Evolutionary conservation across 2,888 invertebrate genomes (phyloP), one percentile per base, ranked within the genome.

Genomic region (Epirrita christyi): DNA sequence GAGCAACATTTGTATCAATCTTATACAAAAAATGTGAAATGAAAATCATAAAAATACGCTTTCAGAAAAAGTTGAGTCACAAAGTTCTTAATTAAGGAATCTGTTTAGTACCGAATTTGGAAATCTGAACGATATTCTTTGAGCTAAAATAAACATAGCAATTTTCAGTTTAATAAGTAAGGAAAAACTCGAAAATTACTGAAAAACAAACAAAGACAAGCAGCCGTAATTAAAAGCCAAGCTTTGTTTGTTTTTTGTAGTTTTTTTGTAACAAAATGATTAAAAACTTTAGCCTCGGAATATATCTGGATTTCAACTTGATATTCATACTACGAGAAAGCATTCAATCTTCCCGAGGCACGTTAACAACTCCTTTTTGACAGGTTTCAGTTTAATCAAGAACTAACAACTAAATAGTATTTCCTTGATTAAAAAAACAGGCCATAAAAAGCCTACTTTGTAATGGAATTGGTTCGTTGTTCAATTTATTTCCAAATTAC

Each of bases 191-290:
- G 7, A 28, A 43, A 43, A 57, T 28, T 28, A 38, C 36, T 15
- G 37, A 51, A 58, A 54, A 58, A 59, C 48, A 51, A 40, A 55
- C 56, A 62, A 62, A 53, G 55, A 55, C 59, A 49, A 61, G 53
- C 40, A 45, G 34, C 10, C n/a, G 52, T 63, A 63, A 66, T 66
- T 59, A 63, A 61, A 59, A 65, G 43, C 62, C 49, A 47, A 28
- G 34, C 53, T 46, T 55, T 34, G 43, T 49, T 53, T 46, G 13
- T 37, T 55, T 57, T 50, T 11, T 44, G 21, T 49, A 34, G 49
- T 40, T 38, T 36, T 49, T 46, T 32, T 9, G 36, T 21, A 21
- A 37, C 37, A 11, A 46, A n/a, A 41, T 51, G 37, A 56, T 51
- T 51, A 51, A 50, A 50, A 50, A 13, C 21, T 3, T 21, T 21